These are phyloP conservation scores for Patiria miniata DNA, from an alignment of 35 echinoderm and acorn worm genomes.

Conservation along the genomic window DNA sequence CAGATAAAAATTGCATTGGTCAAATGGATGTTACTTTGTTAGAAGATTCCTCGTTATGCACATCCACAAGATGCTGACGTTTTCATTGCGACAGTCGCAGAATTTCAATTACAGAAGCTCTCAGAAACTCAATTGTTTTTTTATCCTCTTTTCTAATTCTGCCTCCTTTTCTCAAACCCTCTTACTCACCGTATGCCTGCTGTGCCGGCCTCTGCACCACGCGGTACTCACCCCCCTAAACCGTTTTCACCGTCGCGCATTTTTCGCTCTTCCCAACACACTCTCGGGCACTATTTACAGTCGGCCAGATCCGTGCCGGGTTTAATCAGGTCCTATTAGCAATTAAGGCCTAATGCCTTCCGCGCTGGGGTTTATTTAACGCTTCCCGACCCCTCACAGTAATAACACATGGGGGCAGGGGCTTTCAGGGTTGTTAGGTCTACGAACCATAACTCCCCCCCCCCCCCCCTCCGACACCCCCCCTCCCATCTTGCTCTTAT, in stretches of 20 bases:
- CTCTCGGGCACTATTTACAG: constrained; percentile 9
- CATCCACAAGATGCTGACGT: background rate
- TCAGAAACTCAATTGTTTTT: constrained; percentile 19
- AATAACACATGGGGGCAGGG: background rate
- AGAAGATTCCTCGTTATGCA: too few species aligned
- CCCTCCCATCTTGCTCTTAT: too few species aligned
- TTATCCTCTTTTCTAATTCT: too few species aligned
- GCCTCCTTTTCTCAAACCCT: too few species aligned
- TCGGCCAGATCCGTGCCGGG: background rate
- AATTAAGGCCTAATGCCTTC: constrained; percentile 30
- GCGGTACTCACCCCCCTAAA: background rate
- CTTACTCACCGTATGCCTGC: too few species aligned
- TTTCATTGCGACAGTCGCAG: background rate
- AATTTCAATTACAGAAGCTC: constrained; percentile 11
- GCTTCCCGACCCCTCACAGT: background rate
- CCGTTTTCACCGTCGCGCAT: background rate
- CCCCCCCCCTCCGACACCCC: background rate
- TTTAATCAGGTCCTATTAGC: constrained; percentile 27
- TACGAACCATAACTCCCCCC: background rate
- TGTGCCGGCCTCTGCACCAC: too few species aligned
- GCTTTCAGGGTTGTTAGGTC: background rate
- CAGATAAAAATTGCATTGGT: too few species aligned
- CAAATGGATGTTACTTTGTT: too few species aligned
- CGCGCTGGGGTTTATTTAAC: constrained; percentile 28
- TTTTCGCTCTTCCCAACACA: background rate